Evolutionary conservation across 2,888 invertebrate species (phyloP).

Genomic region (Invenusta paracnida): DNA sequence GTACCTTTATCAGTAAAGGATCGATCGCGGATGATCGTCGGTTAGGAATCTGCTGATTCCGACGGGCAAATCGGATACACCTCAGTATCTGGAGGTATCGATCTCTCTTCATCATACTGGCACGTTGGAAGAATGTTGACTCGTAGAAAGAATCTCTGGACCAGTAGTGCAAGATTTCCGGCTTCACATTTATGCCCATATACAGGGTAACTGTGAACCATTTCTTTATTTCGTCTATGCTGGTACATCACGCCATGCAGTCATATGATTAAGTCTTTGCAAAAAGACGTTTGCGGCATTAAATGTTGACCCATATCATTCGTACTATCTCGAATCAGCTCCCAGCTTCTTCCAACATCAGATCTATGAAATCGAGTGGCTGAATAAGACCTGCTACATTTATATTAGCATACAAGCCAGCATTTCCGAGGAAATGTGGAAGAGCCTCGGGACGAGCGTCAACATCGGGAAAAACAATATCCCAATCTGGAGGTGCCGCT

Average conservation of each 20-base stretch:
- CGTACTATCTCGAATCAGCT: background rate
- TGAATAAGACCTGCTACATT: background rate
- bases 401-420: background rate
- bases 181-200: slow-evolving; percentile 24
- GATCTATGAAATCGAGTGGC: background rate
- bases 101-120: slow-evolving; percentile 5
- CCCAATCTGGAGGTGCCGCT: background rate
- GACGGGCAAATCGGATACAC: background rate
- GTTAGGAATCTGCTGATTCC: slow-evolving; percentile 2
- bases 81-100: slow-evolving; percentile 5
- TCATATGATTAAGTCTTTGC: slow-evolving; percentile 5
- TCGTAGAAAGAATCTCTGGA: background rate
- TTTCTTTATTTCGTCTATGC: slow-evolving; percentile 3
- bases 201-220: slow-evolving; percentile 10
- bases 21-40: background rate
- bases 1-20: background rate
- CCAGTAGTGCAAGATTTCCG: slow-evolving; percentile 17
- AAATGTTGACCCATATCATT: slow-evolving; percentile 19
- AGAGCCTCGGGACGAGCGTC: background rate
- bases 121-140: background rate
- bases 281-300: background rate
- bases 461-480: background rate
- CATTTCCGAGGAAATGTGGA: background rate
- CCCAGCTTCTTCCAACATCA: background rate
- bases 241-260: slow-evolving; percentile 9